These are phyloP conservation scores for Onthophagus sagittarius DNA, from an alignment of 2,888 invertebrate genomes.

Conservation along the genomic window DNA sequence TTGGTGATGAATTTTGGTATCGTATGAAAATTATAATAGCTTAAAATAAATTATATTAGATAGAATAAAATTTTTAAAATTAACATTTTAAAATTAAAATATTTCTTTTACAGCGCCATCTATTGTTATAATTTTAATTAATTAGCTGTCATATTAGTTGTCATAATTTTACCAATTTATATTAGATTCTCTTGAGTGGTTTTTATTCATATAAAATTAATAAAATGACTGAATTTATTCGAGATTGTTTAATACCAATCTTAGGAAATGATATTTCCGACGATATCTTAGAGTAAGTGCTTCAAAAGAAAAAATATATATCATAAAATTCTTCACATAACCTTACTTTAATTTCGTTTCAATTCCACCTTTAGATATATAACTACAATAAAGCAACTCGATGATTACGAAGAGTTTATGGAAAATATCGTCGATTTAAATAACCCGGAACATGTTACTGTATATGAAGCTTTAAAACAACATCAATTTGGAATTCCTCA, in stretches of 20 bases:
- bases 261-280: conserved; percentile 66
- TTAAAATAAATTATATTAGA: too few relatives aligned
- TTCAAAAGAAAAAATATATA: conserved; percentile 27
- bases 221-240: conserved; percentile 63
- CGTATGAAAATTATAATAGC: too few relatives aligned
- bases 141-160: neutral
- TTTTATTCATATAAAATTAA: neutral
- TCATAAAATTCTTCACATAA: neutral
- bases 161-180: too few relatives aligned
- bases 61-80: too few relatives aligned
- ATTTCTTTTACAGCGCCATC: too few relatives aligned
- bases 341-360: conserved; percentile 15
- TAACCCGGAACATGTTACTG: conserved; percentile 62
- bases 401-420: conserved; percentile 75
- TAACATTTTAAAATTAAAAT: too few relatives aligned
- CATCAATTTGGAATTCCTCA: conserved; percentile 35
- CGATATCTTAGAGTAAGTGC: conserved; percentile 63
- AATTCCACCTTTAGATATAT: conserved; percentile 59
- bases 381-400: conserved; percentile 63
- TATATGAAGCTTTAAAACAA: conserved; percentile 50
- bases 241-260: conserved; percentile 60
- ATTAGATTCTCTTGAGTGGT: neutral
- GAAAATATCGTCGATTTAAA: conserved; percentile 67
- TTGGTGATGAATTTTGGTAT: too few relatives aligned
- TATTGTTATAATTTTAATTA: neutral